phyloP scores from a whole-genome alignment of 2,888 invertebrate genomes.

The Antitype chi region DNA sequence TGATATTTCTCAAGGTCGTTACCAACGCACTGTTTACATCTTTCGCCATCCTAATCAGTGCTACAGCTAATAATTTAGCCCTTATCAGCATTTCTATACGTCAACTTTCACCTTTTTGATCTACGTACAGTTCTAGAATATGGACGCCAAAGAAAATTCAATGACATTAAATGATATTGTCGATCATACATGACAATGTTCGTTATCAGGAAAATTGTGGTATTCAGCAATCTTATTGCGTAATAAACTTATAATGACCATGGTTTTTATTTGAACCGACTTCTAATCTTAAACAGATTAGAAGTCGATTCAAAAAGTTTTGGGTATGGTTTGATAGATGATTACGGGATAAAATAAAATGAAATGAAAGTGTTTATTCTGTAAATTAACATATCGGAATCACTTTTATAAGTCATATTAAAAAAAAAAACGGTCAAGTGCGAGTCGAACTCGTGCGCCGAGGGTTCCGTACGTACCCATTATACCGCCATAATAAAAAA shows the following conservation, averaged over 20 bases:
- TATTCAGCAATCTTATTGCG: slow-evolving; percentile 10
- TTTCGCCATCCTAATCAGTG: slow-evolving; percentile 18
- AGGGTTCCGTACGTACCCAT: no score
- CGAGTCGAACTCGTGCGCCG: no score
- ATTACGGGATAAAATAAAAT: no score
- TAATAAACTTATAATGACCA: background rate
- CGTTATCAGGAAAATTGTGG: slow-evolving; percentile 3
- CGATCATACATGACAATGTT: slow-evolving; percentile 15
- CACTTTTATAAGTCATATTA: no score
- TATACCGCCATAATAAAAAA: no score
- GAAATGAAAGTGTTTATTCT: no score
- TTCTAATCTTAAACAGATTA: no score
- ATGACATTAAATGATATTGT: slow-evolving; percentile 23
- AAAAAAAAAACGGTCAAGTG: no score
- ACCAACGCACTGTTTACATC: slow-evolving; percentile 35
- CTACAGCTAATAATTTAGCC: background rate
- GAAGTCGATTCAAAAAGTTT: no score
- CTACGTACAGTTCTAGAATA: background rate
- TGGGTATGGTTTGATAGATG: no score
- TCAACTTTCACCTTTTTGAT: slow-evolving; percentile 44
- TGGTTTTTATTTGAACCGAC: background rate
- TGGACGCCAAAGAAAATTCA: slow-evolving; percentile 10
- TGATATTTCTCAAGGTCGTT: slow-evolving; percentile 26
- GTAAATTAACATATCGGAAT: no score
- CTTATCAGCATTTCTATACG: slow-evolving; percentile 33